Conservation (phyloP, 1,140 invertebrate genomes). For the Subanguina moxae region DNA sequence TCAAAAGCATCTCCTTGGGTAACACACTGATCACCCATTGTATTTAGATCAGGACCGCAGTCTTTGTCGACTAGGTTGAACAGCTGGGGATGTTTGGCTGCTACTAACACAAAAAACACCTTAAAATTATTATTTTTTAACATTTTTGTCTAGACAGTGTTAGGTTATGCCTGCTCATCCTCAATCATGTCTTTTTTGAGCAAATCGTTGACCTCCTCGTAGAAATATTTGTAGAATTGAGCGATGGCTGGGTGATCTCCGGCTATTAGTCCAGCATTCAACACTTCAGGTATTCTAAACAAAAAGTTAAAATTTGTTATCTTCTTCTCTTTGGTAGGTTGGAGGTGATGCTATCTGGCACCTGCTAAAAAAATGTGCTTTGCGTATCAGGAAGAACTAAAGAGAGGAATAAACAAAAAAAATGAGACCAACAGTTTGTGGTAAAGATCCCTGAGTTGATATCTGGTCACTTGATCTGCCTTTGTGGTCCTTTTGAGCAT, state of each 20-base stretch:
- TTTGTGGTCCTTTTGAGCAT: conserved; percentile 3
- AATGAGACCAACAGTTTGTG: neutral
- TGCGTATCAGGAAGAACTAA: too few species aligned
- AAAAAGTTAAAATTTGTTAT: neutral
- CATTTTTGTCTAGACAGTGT: neutral
- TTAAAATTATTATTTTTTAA: neutral
- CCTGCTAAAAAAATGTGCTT: too few species aligned
- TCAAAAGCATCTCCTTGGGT: conserved; percentile 2
- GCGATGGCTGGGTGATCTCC: neutral
- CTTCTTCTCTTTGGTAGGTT: too few species aligned
- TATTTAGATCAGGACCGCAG: neutral
- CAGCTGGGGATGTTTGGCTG: neutral
- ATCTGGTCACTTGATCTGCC: neutral
- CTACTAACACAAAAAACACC: conserved; percentile 3
- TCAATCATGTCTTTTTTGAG: conserved; percentile 5
- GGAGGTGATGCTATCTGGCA: too few species aligned
- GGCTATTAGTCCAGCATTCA: conserved; percentile 2
- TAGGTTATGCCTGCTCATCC: neutral
- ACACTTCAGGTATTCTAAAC: neutral
- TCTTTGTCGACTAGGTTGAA: conserved; percentile 3
- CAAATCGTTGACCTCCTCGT: neutral
- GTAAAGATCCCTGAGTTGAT: neutral
- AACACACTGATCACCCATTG: neutral
- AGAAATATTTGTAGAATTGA: neutral
- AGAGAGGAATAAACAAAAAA: too few species aligned